Percentiles rank a stretch among this genome's conserved stretches.
Evolutionary conservation across 2,888 invertebrate species (phyloP).

Genomic region (Xanthorhoe spadicearia): DNA sequence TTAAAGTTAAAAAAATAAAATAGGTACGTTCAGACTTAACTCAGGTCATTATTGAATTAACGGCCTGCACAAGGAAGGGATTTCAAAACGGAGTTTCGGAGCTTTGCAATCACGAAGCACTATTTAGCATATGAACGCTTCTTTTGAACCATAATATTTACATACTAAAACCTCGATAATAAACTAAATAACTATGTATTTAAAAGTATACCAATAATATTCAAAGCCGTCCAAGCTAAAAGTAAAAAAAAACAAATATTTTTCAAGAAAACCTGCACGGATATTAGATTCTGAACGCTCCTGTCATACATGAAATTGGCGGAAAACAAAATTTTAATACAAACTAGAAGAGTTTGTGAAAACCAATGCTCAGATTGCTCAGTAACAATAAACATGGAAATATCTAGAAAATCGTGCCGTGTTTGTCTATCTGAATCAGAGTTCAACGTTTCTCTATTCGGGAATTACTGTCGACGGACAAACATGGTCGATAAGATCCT

Average conservation of each 20-base stretch:
- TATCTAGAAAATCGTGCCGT: slow-evolving; percentile 67
- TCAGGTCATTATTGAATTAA: neutral
- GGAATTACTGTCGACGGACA: slow-evolving; percentile 63
- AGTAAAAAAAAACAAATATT: slow-evolving; percentile 58
- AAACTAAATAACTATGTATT: neutral
- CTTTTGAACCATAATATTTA: no score
- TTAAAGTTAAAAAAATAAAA: no score
- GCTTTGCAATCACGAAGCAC: no score
- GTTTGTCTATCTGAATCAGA: slow-evolving; percentile 71
- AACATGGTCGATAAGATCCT: slow-evolving; percentile 71
- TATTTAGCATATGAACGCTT: no score
- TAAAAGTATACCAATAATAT: slow-evolving; percentile 62
- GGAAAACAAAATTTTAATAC: slow-evolving; percentile 16
- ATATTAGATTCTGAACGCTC: slow-evolving; percentile 39
- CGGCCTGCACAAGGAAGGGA: no score
- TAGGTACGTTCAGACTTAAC: no score
- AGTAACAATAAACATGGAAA: slow-evolving; percentile 57
- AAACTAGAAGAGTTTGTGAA: neutral
- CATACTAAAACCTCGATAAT: no score
- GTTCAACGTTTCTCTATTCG: slow-evolving; percentile 70
- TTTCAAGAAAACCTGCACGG: slow-evolving; percentile 35
- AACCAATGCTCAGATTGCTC: neutral
- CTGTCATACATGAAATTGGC: slow-evolving; percentile 30
- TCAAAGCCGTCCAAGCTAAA: slow-evolving; percentile 70
- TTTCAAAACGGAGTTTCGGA: no score